phyloP scores from a whole-genome alignment of 2,888 invertebrate genomes.

The Cephonodes hylas region DNA sequence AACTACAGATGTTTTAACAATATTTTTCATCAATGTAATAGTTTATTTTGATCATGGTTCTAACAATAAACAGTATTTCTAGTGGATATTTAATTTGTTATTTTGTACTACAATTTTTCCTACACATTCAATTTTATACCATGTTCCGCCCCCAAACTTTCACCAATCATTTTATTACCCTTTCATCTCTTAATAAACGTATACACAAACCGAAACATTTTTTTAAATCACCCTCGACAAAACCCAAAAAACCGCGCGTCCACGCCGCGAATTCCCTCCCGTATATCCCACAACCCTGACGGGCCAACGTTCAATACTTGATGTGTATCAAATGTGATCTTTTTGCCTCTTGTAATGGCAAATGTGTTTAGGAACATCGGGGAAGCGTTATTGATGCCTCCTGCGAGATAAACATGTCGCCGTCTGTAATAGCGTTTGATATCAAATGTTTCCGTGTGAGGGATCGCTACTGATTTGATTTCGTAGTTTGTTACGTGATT shows the following conservation, averaged over 20 bases:
- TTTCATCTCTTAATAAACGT: background rate
- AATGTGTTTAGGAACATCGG: conserved; percentile 38
- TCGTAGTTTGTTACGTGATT: too few relatives aligned
- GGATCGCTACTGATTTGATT: too few relatives aligned
- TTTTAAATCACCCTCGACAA: background rate
- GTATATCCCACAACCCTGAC: conserved; percentile 37
- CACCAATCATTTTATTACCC: too few relatives aligned
- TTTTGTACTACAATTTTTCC: too few relatives aligned
- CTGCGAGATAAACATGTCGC: conserved; percentile 68
- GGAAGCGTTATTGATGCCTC: conserved; percentile 72
- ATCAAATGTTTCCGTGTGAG: conserved; percentile 34
- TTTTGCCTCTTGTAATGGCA: conserved; percentile 49
- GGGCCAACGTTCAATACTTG: conserved; percentile 77
- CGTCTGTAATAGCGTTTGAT: conserved; percentile 49
- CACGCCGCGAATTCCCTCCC: conserved; percentile 20
- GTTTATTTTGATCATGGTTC: too few relatives aligned
- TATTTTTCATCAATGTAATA: too few relatives aligned
- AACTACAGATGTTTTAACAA: too few relatives aligned
- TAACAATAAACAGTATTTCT: too few relatives aligned
- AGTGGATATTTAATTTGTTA: too few relatives aligned
- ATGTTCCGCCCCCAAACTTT: too few relatives aligned
- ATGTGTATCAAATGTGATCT: conserved; percentile 74
- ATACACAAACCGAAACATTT: background rate
- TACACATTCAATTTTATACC: too few relatives aligned
- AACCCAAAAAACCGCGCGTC: conserved; percentile 4